phyloP scores from a whole-genome alignment of 2,797 vertebrate genomes.

The Choloepus didactylus region DNA sequence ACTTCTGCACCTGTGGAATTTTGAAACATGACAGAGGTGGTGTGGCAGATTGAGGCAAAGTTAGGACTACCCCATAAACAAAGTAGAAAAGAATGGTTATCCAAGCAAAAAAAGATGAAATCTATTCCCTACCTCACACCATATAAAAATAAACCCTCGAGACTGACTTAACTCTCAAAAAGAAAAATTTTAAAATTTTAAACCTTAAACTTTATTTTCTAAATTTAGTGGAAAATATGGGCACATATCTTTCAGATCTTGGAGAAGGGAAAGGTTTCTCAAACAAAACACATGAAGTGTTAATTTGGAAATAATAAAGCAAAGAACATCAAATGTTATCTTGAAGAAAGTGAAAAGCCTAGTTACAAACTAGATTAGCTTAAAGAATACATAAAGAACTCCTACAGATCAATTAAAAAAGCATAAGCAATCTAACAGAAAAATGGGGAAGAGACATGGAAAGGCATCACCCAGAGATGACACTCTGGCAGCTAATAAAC shows the following conservation, averaged over 20 bases:
- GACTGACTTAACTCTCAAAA: background rate
- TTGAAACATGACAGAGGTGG: background rate
- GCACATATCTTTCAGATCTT: background rate
- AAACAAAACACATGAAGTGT: background rate
- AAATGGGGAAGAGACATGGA: background rate
- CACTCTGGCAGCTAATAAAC: background rate
- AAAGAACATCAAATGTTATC: background rate
- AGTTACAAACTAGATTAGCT: background rate
- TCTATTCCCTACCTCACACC: background rate
- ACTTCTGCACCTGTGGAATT: background rate
- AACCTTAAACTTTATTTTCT: background rate
- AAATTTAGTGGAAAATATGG: background rate
- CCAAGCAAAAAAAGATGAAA: background rate
- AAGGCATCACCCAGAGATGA: background rate
- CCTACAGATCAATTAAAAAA: background rate
- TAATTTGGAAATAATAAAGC: slow-evolving; percentile 30
- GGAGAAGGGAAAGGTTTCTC: background rate
- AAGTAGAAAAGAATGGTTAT: background rate
- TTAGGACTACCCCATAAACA: background rate
- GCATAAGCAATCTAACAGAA: background rate
- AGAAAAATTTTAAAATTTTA: background rate
- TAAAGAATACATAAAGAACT: background rate
- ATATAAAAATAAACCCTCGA: background rate
- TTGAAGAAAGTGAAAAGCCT: slow-evolving; percentile 17
- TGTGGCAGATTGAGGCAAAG: background rate